Conservation (phyloP, 2,797 vertebrate genomes). For the Tragelaphus oryx region DNA sequence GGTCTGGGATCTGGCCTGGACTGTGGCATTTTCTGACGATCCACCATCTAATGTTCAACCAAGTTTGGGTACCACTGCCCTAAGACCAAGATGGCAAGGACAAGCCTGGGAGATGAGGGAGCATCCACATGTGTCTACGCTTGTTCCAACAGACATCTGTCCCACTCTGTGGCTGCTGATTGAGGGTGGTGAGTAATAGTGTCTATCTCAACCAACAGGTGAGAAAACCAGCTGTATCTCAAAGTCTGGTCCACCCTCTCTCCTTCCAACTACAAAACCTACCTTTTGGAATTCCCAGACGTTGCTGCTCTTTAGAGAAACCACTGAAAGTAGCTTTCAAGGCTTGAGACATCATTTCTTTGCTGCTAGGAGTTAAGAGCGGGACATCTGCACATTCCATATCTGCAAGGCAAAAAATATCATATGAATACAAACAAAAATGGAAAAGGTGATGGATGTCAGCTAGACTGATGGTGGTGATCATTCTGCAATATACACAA, state of each 20-base stretch:
- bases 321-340: conserved; percentile 97
- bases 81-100: neutral
- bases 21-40: neutral
- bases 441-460: neutral
- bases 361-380: conserved; percentile 96
- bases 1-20: neutral
- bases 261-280: conserved; percentile 35
- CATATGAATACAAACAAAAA: neutral
- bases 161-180: neutral
- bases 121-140: rapidly evolving
- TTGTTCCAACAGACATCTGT: neutral
- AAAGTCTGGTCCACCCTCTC: neutral
- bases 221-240: neutral
- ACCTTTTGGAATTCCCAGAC: conserved; percentile 98
- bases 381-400: conserved; percentile 98
- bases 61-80: neutral
- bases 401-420: conserved; percentile 83
- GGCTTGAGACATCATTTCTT: conserved; percentile 99
- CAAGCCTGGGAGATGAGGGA: neutral
- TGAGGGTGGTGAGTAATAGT: neutral
- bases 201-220: neutral
- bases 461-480: neutral
- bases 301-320: conserved; percentile 96
- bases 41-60: neutral
- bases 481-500: neutral